These are phyloP conservation scores for Marronus borbonicus DNA, from an alignment of 2,888 invertebrate species.

Conservation along the genomic window DNA sequence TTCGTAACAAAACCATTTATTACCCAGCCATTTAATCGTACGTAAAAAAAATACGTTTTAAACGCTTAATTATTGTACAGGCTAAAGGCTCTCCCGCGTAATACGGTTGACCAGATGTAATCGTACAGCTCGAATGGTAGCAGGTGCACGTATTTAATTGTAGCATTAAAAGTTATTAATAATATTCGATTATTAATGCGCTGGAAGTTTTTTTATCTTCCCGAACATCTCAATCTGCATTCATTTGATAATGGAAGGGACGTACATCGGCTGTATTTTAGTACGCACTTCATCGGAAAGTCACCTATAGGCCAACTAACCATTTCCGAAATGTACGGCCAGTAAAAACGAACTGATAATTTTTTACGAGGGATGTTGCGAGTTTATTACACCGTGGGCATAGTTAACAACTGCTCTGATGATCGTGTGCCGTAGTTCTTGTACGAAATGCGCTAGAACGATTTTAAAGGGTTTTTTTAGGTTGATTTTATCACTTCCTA, in stretches of 20 bases:
- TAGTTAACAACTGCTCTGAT: no score
- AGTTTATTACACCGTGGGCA: no score
- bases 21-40: not conserved
- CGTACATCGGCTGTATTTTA: not conserved
- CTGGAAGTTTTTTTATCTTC: slow-evolving; percentile 1
- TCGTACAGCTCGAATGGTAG: not conserved
- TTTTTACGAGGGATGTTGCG: no score
- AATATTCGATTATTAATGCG: slow-evolving; percentile 34
- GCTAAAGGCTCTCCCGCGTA: not conserved
- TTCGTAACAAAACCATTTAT: no score
- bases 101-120: slow-evolving; percentile 25
- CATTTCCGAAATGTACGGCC: no score
- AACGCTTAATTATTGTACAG: not conserved
- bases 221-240: slow-evolving; percentile 13
- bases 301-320: not conserved
- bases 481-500: no score
- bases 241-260: slow-evolving; percentile 3
- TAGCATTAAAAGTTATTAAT: slow-evolving; percentile 36
- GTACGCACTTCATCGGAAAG: not conserved
- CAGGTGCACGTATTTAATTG: slow-evolving; percentile 32
- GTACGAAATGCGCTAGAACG: no score
- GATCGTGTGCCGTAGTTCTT: no score
- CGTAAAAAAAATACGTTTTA: not conserved
- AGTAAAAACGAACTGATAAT: no score
- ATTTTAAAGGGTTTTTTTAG: no score